These are phyloP conservation scores for Rutpela maculata DNA, from an alignment of 2,888 invertebrate species.

Conservation along the genomic window DNA sequence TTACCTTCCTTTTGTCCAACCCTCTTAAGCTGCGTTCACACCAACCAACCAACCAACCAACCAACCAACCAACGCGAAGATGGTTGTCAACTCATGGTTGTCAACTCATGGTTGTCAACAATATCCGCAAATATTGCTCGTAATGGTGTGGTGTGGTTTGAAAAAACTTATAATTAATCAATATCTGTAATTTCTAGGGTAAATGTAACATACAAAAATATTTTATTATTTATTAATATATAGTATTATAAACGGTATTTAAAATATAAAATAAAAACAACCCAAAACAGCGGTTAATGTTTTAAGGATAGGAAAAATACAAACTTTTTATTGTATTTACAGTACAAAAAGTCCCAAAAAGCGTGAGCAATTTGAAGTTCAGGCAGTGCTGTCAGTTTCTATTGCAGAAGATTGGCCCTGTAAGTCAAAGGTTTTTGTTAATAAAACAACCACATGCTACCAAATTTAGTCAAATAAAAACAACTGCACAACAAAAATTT, in stretches of 20 bases:
- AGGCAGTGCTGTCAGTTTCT: slow-evolving; percentile 59
- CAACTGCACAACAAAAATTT: slow-evolving; percentile 10
- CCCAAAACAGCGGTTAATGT: slow-evolving; percentile 34
- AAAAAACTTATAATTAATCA: not conserved
- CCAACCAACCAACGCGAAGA: too few species aligned
- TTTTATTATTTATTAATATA: slow-evolving; percentile 35
- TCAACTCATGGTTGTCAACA: too few species aligned
- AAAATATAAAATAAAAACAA: slow-evolving; percentile 14
- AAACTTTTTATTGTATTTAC: slow-evolving; percentile 36
- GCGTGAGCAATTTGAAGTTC: slow-evolving; percentile 54
- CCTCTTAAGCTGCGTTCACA: not conserved
- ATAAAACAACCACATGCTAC: slow-evolving; percentile 55
- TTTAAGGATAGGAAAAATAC: slow-evolving; percentile 37
- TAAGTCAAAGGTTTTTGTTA: slow-evolving; percentile 58
- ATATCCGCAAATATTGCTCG: too few species aligned
- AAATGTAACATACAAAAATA: slow-evolving; percentile 28
- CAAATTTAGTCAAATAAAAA: slow-evolving; percentile 27
- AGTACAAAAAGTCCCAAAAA: slow-evolving; percentile 50
- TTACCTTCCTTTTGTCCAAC: not conserved
- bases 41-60: too few species aligned
- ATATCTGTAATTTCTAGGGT: not conserved
- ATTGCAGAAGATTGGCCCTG: slow-evolving; percentile 59
- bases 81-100: too few species aligned
- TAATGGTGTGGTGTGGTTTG: too few species aligned
- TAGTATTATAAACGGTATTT: slow-evolving; percentile 9